Evolutionary conservation across 2,888 invertebrate genomes (phyloP).

Genomic region (Empis livida): DNA sequence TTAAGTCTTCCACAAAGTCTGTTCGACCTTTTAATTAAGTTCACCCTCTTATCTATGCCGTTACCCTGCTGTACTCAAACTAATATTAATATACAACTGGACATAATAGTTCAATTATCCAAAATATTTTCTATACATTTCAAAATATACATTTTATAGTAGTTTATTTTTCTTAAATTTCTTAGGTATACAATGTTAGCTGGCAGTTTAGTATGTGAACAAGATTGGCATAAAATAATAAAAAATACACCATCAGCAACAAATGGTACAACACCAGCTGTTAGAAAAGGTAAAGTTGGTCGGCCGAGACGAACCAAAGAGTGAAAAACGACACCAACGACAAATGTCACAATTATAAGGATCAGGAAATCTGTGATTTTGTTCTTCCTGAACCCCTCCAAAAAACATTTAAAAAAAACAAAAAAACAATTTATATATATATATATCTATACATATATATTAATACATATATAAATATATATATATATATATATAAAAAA

Average conservation of each 20-base stretch:
- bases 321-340: conserved; percentile 41
- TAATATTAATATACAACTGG: no score
- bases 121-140: no score
- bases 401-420: background rate
- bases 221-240: conserved; percentile 88
- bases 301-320: conserved; percentile 80
- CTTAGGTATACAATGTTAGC: conserved; percentile 76
- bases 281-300: conserved; percentile 75
- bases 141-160: no score
- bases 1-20: no score
- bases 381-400: background rate
- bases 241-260: conserved; percentile 53
- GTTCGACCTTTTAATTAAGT: no score
- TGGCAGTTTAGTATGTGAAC: conserved; percentile 85
- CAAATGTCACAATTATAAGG: background rate
- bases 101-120: no score
- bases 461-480: background rate
- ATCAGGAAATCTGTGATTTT: conserved; percentile 2
- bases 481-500: background rate
- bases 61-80: no score
- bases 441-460: background rate
- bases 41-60: no score
- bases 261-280: conserved; percentile 51
- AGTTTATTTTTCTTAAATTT: conserved; percentile 7
- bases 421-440: background rate